Conservation (phyloP, 1,140 invertebrate genomes). For the Rhizoglyphus robini region DNA sequence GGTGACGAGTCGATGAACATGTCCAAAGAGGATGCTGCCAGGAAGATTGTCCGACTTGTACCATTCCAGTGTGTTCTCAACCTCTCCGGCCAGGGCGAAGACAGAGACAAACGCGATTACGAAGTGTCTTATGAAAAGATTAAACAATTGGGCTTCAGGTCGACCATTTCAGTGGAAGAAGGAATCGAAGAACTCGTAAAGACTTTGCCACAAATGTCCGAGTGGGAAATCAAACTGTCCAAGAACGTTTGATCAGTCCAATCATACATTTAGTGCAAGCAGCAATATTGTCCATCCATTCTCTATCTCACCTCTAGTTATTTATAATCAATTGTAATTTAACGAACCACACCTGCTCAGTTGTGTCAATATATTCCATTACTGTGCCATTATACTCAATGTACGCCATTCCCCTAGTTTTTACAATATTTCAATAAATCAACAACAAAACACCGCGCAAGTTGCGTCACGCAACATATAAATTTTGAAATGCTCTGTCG, state of each 20-base stretch:
- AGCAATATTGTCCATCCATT: too few relatives aligned
- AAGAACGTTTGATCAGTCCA: constrained; percentile 27
- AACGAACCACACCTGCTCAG: too few relatives aligned
- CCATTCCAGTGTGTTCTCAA: constrained; percentile 17
- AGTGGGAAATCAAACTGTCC: constrained; percentile 22
- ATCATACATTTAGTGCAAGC: too few relatives aligned
- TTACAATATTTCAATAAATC: too few relatives aligned
- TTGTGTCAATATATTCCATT: too few relatives aligned
- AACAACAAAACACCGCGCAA: too few relatives aligned
- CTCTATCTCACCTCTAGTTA: too few relatives aligned
- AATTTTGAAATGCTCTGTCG: too few relatives aligned
- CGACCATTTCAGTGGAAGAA: constrained; percentile 25
- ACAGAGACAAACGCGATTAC: constrained; percentile 29
- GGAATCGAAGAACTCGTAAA: constrained; percentile 27
- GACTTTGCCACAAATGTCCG: constrained; percentile 27
- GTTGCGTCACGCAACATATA: too few relatives aligned
- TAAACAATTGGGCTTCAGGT: constrained; percentile 26
- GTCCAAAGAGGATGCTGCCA: constrained; percentile 26
- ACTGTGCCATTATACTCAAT: too few relatives aligned
- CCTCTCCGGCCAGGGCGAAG: constrained; percentile 25
- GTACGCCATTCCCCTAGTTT: too few relatives aligned
- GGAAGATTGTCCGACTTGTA: constrained; percentile 22
- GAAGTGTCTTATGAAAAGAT: constrained; percentile 29
- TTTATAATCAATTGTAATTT: too few relatives aligned
- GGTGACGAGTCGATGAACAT: constrained; percentile 29